Base-by-base conservation (phyloP, 1,140 invertebrate species). In the Cydia fagiglandana region DNA sequence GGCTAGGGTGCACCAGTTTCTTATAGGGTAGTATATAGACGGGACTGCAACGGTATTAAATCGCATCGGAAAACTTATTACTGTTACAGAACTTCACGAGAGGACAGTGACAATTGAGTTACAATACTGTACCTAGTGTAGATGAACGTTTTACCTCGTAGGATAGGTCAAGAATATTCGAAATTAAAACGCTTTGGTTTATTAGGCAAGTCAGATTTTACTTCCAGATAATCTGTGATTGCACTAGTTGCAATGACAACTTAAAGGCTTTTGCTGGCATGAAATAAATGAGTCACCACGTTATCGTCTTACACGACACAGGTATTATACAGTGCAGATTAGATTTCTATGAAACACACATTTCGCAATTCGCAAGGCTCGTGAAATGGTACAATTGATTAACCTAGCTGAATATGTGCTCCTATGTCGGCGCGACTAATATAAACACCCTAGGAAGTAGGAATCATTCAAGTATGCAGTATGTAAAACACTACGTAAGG, bases 251-350 rank as follows among this genome's bases (percentile, higher is more conserved):
- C 34, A 66, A 66, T 20, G 64, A 68, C 28, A 28, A 38, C 34
- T 34, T 68, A 68, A 68, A 70, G 15, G 66, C 4, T 70, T 17
- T 70, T 38, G 24, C 15, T 41, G 15, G 30, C n/a, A 38, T 45
- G 66, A 70, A 70, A 34, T 68, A 41, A 17, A 38, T 70, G 66
- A 70, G 66, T 70, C 66, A 70, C 66, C n/a, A 38, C n/a, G 34
- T 70, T 70, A 70, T 70, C 66, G 66, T 10, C 20, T 24, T 66
- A 38, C 34, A 20, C 64, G 64, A 34, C n/a, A n/a, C n/a, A 61
- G 9, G 56, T 24, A 24, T 61, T 61, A 24, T 20, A 9, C n/a
- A 61, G 15, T 15, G 20, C 17, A 70, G 38, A 70, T 70, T 70
- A 70, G n/a, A 30, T 70, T 70, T 38, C 28, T 24, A 24, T 61